Conservation (phyloP, 2,888 invertebrate species). For the Caenorhabditis afra region DNA sequence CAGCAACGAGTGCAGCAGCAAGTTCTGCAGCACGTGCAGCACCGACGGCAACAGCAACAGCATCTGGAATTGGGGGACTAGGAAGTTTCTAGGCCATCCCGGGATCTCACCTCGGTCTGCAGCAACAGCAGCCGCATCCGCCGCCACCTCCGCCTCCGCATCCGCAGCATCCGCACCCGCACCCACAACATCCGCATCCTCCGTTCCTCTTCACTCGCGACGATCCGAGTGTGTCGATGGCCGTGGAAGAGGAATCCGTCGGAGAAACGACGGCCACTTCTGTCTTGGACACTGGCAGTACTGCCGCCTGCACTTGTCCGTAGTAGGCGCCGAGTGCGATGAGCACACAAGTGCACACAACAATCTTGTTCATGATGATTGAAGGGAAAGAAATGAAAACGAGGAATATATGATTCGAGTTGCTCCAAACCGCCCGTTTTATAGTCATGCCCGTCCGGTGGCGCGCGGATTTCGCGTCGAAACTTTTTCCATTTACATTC, state of each 20-base stretch:
- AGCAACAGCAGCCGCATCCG: conserved; percentile 44
- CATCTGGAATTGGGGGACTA: conserved; percentile 43
- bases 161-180: conserved; percentile 57
- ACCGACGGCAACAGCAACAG: conserved; percentile 60
- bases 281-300: conserved; percentile 21
- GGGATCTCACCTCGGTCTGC: conserved; percentile 25
- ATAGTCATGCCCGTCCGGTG: not conserved
- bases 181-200: conserved; percentile 55
- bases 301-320: conserved; percentile 10
- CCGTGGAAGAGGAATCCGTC: conserved; percentile 9
- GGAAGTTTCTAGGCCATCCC: not conserved
- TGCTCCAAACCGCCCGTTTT: not conserved
- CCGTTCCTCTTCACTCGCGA: conserved; percentile 58
- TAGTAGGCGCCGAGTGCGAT: conserved; percentile 14
- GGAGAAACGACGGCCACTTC: conserved; percentile 28
- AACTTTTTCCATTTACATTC: conserved; percentile 2
- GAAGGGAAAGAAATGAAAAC: no score
- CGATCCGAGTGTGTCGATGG: conserved; percentile 20
- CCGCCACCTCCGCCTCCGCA: conserved; percentile 44
- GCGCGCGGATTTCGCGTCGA: not conserved
- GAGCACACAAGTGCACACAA: not conserved
- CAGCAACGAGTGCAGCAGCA: conserved; percentile 61
- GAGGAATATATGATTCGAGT: not conserved
- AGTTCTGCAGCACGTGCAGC: conserved; percentile 61
- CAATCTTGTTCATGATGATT: not conserved